A percentile compares a stretch with the other conserved stretches of the same genome.
Evolutionary conservation across 2,113 vertebrate species (phyloP).

Genomic region (Equus przewalskii): DNA sequence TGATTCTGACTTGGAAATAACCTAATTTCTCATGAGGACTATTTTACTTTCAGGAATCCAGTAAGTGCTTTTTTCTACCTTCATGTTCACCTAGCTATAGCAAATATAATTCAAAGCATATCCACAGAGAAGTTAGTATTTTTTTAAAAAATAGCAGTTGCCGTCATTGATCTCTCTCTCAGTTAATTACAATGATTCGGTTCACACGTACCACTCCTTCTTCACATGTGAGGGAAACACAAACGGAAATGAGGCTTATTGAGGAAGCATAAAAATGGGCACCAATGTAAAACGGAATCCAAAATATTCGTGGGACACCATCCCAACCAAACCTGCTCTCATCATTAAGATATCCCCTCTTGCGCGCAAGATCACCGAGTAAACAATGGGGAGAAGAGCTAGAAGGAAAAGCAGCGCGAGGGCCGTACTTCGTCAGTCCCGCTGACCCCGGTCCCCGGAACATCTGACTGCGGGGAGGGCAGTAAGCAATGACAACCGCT

Average conservation of each 20-base stretch:
- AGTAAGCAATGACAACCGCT: background rate
- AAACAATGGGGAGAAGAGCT: constrained; percentile 40
- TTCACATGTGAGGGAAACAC: background rate
- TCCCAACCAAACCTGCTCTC: background rate
- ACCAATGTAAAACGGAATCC: background rate
- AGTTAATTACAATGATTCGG: constrained; percentile 23
- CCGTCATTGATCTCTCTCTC: background rate
- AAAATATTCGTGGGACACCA: background rate
- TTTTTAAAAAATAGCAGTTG: constrained; percentile 36
- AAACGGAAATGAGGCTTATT: constrained; percentile 35
- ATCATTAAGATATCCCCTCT: background rate
- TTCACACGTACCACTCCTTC: constrained; percentile 20
- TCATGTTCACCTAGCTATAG: background rate
- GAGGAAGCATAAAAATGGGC: background rate
- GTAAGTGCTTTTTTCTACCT: background rate
- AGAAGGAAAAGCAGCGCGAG: background rate
- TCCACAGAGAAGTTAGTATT: background rate
- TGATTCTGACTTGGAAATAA: constrained; percentile 20
- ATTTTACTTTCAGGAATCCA: background rate
- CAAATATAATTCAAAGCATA: background rate
- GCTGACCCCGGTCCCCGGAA: background rate
- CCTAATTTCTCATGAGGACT: background rate
- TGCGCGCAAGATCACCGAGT: background rate
- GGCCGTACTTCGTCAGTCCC: background rate
- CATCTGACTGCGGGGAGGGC: background rate